Base-by-base conservation (phyloP, 2,113 vertebrate species). In the Ramphastos sulfuratus region DNA sequence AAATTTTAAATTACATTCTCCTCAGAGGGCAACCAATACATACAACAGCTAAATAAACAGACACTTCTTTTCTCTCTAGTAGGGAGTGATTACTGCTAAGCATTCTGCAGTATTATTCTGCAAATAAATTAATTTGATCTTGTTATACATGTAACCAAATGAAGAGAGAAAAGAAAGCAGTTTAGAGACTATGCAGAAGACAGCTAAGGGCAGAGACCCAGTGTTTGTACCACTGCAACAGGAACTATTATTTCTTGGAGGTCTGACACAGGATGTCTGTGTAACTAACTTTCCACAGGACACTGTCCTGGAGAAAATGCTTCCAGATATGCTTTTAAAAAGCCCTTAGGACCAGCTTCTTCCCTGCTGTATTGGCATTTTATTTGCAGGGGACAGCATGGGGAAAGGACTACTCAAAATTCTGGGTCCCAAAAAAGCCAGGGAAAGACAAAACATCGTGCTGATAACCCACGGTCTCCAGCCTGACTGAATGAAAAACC, bases 91-190 rank as follows among this genome's bases (percentile, higher is more conserved):
- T 92, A 82, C 76, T 94, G 89, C 44, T 69, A 92, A 93, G 55
- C 63, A 85, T 87, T 73, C 82, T 81, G 69, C 60, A 37, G 37
- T 37, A 37, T 37, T n/a, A n/a, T n/a, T 33, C 85, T 74, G 66
- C 33, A 85, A 94, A 75, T 4, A 76, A 84, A 71, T 84, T 82
- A 75, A 86, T 91, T 61, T 91, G 3, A 77, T 77, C 78, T 86
- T 88, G 31, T 95, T 90, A 92, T 25, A 82, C 9, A 39, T 3
- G 5, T 89, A 96, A 90, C n/a, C 61, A 85, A 84, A 91, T 92
- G 72, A 91, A 78, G 4, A 39, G 58, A 87, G 28, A 79, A 76
- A 93, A 82, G 15, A 78, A 81, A 70, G n/a, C 63, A 71, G 25
- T 74, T 94, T 48, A 69, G 21, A 74, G 54, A 82, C 55, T 55